These are phyloP conservation scores for Hybognathus amarus DNA, from an alignment of 2,797 vertebrate species.

Conservation along the genomic window DNA sequence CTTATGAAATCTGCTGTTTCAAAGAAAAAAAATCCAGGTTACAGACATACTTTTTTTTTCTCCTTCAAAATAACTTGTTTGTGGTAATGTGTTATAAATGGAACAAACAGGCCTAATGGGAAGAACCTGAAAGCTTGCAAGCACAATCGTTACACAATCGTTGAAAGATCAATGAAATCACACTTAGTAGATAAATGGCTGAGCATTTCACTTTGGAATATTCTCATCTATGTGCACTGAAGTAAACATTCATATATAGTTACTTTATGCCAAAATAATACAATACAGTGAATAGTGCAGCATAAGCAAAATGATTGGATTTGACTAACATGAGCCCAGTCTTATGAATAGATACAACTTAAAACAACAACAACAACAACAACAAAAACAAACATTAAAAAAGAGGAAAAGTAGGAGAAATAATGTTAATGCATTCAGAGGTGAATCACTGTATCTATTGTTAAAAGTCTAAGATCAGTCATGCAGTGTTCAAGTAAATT, in stretches of 20 bases:
- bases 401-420: not conserved
- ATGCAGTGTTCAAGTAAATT: slow-evolving; percentile 2
- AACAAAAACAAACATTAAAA: not conserved
- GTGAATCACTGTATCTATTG: not conserved
- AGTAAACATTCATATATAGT: slow-evolving; percentile 11
- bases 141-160: not conserved
- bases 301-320: not conserved
- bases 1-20: slow-evolving; percentile 20
- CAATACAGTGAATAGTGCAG: not conserved
- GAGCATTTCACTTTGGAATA: not conserved
- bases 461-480: not conserved
- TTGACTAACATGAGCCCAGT: slow-evolving; percentile 17
- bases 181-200: not conserved
- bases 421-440: not conserved
- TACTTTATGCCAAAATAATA: not conserved
- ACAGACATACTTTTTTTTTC: slow-evolving; percentile 17
- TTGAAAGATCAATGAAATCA: not conserved
- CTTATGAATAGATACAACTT: slow-evolving; percentile 26
- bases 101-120: slow-evolving; percentile 41
- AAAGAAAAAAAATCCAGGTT: slow-evolving; percentile 38
- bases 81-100: slow-evolving; percentile 37
- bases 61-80: slow-evolving; percentile 24
- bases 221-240: slow-evolving; percentile 15
- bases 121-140: slow-evolving; percentile 8
- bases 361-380: too few species aligned